phyloP scores from a whole-genome alignment of 2,113 vertebrate genomes.

The Charadrius vociferus region DNA sequence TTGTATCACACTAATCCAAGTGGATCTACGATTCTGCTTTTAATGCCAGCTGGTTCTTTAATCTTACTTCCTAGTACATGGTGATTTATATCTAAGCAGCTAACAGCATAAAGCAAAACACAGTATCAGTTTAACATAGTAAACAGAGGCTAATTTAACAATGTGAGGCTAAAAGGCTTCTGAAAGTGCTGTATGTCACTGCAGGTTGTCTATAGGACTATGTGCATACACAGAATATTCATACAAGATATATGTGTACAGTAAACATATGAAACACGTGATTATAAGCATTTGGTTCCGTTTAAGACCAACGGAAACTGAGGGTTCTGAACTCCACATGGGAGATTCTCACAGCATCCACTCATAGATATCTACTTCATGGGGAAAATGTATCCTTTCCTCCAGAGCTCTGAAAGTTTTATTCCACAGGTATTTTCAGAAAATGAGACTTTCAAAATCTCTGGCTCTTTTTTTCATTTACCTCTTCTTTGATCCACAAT shows the following conservation, averaged over 20 bases:
- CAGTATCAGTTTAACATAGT: background rate
- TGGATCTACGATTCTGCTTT: background rate
- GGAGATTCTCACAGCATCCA: background rate
- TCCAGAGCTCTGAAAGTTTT: background rate
- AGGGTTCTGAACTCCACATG: background rate
- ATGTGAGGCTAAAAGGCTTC: background rate
- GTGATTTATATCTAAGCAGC: background rate
- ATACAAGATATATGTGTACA: background rate
- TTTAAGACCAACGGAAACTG: background rate
- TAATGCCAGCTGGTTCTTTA: background rate
- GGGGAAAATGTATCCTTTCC: background rate
- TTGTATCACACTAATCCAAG: background rate
- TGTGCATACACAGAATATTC: background rate
- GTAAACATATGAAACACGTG: background rate
- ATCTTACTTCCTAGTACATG: background rate
- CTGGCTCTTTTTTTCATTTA: background rate
- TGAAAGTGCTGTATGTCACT: background rate
- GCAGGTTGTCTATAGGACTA: background rate
- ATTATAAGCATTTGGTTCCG: background rate
- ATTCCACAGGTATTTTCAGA: background rate
- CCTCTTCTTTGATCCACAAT: background rate
- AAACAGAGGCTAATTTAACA: background rate
- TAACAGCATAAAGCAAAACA: conserved; percentile 7
- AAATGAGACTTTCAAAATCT: background rate
- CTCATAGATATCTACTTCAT: background rate